These are phyloP conservation scores for Avahi laniger DNA, from an alignment of 2,797 vertebrate species.

Conservation along the genomic window DNA sequence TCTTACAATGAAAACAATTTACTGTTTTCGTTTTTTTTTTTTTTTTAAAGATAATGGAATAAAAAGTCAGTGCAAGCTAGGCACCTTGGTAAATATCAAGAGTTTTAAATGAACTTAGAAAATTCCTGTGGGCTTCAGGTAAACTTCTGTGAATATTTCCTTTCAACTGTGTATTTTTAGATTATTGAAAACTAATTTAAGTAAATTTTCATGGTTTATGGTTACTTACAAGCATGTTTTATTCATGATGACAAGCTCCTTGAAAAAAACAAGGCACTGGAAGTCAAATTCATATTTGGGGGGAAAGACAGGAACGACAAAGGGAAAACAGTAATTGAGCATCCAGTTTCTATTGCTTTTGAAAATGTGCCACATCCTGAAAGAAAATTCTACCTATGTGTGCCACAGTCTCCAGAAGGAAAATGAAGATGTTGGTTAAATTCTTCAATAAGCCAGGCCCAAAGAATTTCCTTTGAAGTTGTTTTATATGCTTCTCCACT, in stretches of 20 bases:
- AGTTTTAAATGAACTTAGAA: slow-evolving; percentile 28
- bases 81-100: neutral
- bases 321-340: slow-evolving; percentile 43
- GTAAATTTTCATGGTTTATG: slow-evolving; percentile 52
- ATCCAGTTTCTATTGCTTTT: slow-evolving; percentile 55
- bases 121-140: slow-evolving; percentile 31
- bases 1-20: neutral
- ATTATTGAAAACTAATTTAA: slow-evolving; percentile 61
- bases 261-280: neutral
- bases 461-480: slow-evolving; percentile 71
- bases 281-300: slow-evolving; percentile 31
- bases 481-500: slow-evolving; percentile 66
- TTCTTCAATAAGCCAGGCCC: slow-evolving; percentile 56
- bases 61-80: neutral
- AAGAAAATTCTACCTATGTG: slow-evolving; percentile 46
- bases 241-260: slow-evolving; percentile 51
- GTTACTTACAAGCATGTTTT: slow-evolving; percentile 41
- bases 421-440: slow-evolving; percentile 71
- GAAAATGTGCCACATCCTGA: slow-evolving; percentile 58
- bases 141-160: neutral
- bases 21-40: neutral
- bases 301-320: slow-evolving; percentile 16
- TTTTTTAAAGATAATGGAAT: neutral
- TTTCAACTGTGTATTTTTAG: slow-evolving; percentile 57
- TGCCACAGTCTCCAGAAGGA: slow-evolving; percentile 11